phyloP scores from a whole-genome alignment of 2,888 invertebrate species.

The Cotesia congregata region DNA sequence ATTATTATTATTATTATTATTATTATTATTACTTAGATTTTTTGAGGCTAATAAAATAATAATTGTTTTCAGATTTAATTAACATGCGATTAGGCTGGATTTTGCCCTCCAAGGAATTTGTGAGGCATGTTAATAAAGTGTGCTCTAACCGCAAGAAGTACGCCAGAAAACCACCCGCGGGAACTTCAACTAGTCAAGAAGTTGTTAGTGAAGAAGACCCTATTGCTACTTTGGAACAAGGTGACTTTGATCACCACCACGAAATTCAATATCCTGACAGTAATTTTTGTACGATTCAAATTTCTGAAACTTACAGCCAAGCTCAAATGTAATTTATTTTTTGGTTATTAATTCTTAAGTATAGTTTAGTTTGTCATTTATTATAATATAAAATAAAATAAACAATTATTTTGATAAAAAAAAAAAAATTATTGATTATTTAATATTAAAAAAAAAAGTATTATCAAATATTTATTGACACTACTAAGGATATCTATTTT shows the following conservation, averaged over 20 bases:
- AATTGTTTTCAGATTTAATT: conserved; percentile 18
- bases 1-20: no score
- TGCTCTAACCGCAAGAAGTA: conserved; percentile 31
- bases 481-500: no score
- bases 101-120: conserved; percentile 22
- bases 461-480: no score
- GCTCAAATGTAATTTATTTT: background rate
- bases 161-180: background rate
- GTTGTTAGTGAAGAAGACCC: conserved; percentile 10
- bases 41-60: no score
- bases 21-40: no score
- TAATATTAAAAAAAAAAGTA: no score
- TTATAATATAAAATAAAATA: no score
- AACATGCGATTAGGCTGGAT: conserved; percentile 31
- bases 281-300: background rate
- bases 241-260: background rate
- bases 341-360: no score
- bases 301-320: background rate
- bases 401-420: no score
- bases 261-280: conserved; percentile 5
- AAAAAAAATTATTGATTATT: no score
- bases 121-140: conserved; percentile 32
- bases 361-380: no score
- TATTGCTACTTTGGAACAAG: background rate
- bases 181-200: background rate